phyloP scores from a whole-genome alignment of 2,797 vertebrate genomes.

The Dipus sagitta region DNA sequence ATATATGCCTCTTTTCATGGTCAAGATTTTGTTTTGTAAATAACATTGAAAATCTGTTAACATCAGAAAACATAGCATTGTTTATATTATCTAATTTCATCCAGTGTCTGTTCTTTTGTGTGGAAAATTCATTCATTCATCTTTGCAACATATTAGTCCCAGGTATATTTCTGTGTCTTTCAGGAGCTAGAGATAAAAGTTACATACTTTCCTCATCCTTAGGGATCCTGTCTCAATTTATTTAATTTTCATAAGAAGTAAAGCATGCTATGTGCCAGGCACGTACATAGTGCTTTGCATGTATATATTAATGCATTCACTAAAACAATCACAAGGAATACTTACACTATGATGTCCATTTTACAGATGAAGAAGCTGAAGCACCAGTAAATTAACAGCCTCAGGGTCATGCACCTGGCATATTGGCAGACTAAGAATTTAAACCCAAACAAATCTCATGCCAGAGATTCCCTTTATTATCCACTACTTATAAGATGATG shows the following conservation, averaged over 20 bases:
- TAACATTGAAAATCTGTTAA: not conserved
- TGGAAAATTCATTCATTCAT: not conserved
- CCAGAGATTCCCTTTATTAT: not conserved
- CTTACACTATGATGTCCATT: not conserved
- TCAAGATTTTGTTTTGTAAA: not conserved
- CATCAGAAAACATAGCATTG: not conserved
- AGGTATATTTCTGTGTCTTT: not conserved
- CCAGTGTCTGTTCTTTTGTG: not conserved
- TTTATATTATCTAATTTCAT: not conserved
- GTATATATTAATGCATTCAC: not conserved
- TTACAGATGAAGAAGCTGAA: slow-evolving; percentile 48
- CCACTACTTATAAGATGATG: not conserved
- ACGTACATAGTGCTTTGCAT: not conserved
- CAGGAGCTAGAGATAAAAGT: not conserved
- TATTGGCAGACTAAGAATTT: not conserved
- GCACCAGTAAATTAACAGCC: not conserved
- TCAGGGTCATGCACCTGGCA: not conserved
- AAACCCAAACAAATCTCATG: not conserved
- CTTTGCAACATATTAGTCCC: not conserved
- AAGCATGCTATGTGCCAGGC: not conserved
- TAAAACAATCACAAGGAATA: not conserved
- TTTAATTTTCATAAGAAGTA: not conserved
- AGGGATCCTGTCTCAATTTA: not conserved
- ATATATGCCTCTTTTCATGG: not conserved
- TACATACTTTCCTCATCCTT: not conserved